Evolutionary conservation across 2,797 vertebrate species (phyloP).

Genomic region (Diglossa cyanea): DNA sequence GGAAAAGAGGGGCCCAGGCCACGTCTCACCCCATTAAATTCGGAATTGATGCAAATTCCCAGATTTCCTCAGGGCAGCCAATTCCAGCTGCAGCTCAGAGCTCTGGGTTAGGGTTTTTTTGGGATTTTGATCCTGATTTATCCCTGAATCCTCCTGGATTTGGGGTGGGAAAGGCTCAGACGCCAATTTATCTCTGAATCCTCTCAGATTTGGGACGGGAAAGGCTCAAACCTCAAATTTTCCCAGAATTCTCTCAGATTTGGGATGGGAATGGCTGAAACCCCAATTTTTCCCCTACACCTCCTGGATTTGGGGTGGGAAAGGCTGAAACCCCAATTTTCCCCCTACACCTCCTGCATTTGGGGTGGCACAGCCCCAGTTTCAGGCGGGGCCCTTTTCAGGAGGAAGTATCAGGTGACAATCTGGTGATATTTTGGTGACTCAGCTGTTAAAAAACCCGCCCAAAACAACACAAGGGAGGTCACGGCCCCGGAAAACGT

Average conservation of each 20-base stretch:
- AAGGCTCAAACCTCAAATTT: not conserved
- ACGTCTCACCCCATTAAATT: accelerated
- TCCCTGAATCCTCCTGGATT: not conserved
- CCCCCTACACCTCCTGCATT: not conserved
- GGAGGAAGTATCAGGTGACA: not conserved
- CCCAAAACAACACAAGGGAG: not conserved
- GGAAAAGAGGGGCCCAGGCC: not conserved
- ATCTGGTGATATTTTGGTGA: not conserved
- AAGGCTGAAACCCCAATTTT: no score
- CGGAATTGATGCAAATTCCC: not conserved
- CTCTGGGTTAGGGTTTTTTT: not conserved
- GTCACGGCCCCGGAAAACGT: not conserved
- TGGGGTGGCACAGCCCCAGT: not conserved
- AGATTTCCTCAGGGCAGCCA: not conserved
- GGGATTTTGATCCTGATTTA: not conserved
- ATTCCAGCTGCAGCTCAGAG: not conserved
- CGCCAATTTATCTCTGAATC: no score
- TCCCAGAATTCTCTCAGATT: not conserved
- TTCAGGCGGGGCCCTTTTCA: not conserved
- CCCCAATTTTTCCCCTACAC: no score
- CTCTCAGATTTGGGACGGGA: no score
- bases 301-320: no score
- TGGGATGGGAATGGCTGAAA: not conserved
- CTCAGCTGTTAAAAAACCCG: not conserved
- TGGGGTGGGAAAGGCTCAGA: no score